These are phyloP conservation scores for Drosophila pectinifera DNA, from an alignment of 1,140 invertebrate species.

Conservation along the genomic window DNA sequence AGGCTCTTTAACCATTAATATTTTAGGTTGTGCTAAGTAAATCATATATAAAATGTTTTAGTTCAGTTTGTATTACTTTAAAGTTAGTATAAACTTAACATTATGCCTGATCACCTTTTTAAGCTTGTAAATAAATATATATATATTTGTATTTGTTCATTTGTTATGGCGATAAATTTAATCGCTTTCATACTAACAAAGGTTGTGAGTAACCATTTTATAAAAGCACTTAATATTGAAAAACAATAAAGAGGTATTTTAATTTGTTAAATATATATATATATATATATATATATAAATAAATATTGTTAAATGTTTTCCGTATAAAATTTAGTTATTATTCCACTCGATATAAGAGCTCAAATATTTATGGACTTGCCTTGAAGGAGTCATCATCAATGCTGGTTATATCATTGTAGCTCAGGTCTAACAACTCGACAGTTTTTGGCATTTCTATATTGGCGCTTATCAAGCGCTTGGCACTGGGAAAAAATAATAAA, in stretches of 20 bases:
- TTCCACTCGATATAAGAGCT: neutral
- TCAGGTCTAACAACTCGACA: constrained; percentile 80
- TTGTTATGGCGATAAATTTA: neutral
- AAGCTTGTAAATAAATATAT: too few relatives aligned
- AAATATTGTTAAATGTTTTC: too few relatives aligned
- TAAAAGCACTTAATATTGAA: too few relatives aligned
- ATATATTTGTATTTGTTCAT: too few relatives aligned
- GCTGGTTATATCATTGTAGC: constrained; percentile 81
- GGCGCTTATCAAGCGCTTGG: constrained; percentile 75
- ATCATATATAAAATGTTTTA: too few relatives aligned
- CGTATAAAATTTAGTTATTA: neutral
- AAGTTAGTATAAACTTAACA: neutral
- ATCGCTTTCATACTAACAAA: neutral
- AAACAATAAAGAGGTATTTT: neutral
- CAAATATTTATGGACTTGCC: constrained; percentile 39
- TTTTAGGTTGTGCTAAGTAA: neutral
- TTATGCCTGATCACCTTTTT: too few relatives aligned
- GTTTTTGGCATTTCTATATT: constrained; percentile 71
- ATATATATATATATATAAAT: too few relatives aligned
- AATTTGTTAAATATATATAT: too few relatives aligned
- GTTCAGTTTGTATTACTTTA: too few relatives aligned
- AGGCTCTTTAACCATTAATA: too few relatives aligned
- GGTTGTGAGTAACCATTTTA: neutral
- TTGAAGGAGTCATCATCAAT: constrained; percentile 75
- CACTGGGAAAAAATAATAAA: constrained; percentile 38